Evolutionary conservation across 1,140 invertebrate species (phyloP), one percentile per base, ranked within the genome.

Genomic region (Bombus terrestris): DNA sequence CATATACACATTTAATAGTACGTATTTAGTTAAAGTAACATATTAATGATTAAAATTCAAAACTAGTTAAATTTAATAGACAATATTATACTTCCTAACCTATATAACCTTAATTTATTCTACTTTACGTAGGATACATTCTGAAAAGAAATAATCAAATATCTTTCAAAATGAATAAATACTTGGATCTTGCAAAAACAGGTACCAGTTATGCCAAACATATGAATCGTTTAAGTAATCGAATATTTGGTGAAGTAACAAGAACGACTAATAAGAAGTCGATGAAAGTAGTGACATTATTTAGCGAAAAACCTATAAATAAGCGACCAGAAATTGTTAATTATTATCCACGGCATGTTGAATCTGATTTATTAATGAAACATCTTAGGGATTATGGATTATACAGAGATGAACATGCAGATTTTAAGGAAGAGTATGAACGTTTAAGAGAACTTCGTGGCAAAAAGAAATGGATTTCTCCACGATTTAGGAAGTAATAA

Each of bases 401-500:
- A 8, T 98, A 96, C 92, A 95, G 98, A 90, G 98, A 99, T 95
- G 98, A 99, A 93, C 98, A 99, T 95, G 94, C 97, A 93, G 98
- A 99, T 95, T 99, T 99, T 91, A 97, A 97, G 87, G 98, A 99
- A 68, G 98, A 99, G 94, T 98, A 98, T 97, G 96, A 96, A 84
- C 95, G 98, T 83, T 95, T 98, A 81, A 95, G 97, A 88, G 96
- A 95, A 77, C 95, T 99, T 28, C 95, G 98, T 83, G 98, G 98
- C 32, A 99, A 99, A 78, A 37, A 25, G 1, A 89, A 79, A 43
- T 91, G 87, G 85, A 9, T 89, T 80, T 22, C 85, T 39, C 83
- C 87, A 66, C 13, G 0, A 15, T 68, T 28, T 25, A 86, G 78
- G 62, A 81, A 89, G 41, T 6, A 74, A 57, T 71, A 2, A 47